Evolutionary conservation across 1,140 invertebrate genomes (phyloP).

Genomic region (Formica exsecta): DNA sequence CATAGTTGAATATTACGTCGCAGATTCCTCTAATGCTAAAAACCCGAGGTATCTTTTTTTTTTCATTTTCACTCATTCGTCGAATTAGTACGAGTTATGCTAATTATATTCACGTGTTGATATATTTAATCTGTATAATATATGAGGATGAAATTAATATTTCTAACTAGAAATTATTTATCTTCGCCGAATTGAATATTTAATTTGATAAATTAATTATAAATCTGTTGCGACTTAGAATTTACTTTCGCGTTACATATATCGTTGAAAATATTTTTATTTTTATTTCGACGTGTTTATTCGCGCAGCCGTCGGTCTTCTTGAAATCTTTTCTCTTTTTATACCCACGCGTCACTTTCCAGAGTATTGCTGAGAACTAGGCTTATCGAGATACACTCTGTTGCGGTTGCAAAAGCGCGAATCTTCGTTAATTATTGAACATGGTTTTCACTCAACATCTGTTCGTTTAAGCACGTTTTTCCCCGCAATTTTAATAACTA

Average conservation of each 20-base stretch:
- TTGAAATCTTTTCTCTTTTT: conserved; percentile 47
- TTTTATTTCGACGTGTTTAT: not conserved
- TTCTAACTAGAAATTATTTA: not conserved
- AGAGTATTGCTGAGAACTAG: conserved; percentile 51
- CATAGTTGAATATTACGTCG: not conserved
- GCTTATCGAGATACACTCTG: conserved; percentile 23
- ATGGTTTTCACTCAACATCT: conserved; percentile 13
- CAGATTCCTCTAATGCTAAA: not conserved
- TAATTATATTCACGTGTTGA: not conserved
- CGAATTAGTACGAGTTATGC: not conserved
- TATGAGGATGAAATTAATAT: not conserved
- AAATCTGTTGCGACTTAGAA: not conserved
- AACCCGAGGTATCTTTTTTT: not conserved
- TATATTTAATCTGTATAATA: not conserved
- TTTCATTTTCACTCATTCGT: not conserved
- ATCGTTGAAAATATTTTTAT: conserved; percentile 1
- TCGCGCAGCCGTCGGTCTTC: conserved; percentile 1
- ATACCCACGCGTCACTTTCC: conserved; percentile 54
- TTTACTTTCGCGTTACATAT: conserved; percentile 6
- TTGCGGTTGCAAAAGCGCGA: conserved; percentile 42
- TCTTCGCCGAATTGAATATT: not conserved
- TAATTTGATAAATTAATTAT: not conserved
- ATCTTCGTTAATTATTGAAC: conserved; percentile 31
- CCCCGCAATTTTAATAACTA: not conserved
- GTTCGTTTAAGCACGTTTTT: not conserved